These are phyloP conservation scores for Cantharis lateralis DNA, from an alignment of 2,888 invertebrate species.

Conservation along the genomic window DNA sequence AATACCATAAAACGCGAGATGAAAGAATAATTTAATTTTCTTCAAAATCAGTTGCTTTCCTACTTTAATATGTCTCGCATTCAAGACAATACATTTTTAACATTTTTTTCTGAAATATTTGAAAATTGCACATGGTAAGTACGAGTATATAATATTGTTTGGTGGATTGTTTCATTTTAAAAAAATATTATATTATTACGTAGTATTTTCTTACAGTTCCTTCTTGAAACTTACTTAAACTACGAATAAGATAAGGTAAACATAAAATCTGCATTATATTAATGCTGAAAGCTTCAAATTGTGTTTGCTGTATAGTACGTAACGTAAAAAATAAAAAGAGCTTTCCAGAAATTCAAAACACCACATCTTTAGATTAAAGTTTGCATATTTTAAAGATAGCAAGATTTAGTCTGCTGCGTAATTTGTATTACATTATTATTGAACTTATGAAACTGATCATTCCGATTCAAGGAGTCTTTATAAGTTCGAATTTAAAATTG, in stretches of 20 bases:
- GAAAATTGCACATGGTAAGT: neutral
- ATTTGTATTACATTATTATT: too few relatives aligned
- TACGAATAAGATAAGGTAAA: neutral
- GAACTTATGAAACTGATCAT: too few relatives aligned
- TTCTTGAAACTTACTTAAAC: neutral
- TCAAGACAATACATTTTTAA: neutral
- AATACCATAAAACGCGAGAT: slow-evolving; percentile 33
- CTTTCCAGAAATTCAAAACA: neutral
- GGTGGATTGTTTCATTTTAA: neutral
- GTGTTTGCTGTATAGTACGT: neutral
- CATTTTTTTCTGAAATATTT: neutral
- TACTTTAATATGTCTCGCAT: neutral
- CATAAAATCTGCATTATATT: neutral
- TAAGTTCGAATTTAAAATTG: too few relatives aligned
- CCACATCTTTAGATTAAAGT: neutral
- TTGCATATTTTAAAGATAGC: neutral
- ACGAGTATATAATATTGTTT: neutral
- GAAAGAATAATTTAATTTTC: slow-evolving; percentile 35
- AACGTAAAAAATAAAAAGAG: neutral
- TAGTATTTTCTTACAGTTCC: neutral
- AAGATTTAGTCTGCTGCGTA: too few relatives aligned
- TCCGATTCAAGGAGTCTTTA: too few relatives aligned
- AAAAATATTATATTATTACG: neutral
- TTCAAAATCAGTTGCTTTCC: neutral
- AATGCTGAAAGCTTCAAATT: neutral